phyloP scores from a whole-genome alignment of 2,888 invertebrate genomes.

The Leucophora obtusa region DNA sequence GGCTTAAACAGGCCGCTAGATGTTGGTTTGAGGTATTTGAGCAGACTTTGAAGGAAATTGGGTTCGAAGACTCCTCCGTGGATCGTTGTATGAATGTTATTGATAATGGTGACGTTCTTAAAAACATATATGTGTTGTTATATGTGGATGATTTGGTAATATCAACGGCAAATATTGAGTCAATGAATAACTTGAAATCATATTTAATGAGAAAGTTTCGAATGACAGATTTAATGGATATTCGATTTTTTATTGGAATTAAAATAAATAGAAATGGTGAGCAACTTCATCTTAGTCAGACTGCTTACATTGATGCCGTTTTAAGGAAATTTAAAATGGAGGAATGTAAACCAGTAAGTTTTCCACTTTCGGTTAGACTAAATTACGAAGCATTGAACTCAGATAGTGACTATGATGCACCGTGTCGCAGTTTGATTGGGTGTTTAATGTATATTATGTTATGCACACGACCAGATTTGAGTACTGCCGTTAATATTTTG shows the following conservation, averaged over 20 bases:
- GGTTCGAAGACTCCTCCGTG: constrained; percentile 58
- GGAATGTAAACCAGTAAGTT: constrained; percentile 35
- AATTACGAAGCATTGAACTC: constrained; percentile 49
- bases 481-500: constrained; percentile 45
- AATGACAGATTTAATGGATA: constrained; percentile 58
- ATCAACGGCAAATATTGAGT: constrained; percentile 62
- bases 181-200: constrained; percentile 56
- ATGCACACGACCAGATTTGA: constrained; percentile 52
- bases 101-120: constrained; percentile 61
- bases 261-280: constrained; percentile 48
- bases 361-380: constrained; percentile 33
- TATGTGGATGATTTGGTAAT: constrained; percentile 67
- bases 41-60: constrained; percentile 54
- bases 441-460: constrained; percentile 56
- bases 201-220: constrained; percentile 59
- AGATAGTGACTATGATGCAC: constrained; percentile 42
- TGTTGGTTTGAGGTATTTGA: constrained; percentile 63
- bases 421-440: constrained; percentile 55
- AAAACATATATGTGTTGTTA: constrained; percentile 66
- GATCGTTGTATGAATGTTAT: constrained; percentile 64
- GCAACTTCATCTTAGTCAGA: constrained; percentile 52
- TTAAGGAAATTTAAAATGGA: constrained; percentile 46
- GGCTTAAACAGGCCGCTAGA: too few relatives aligned
- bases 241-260: constrained; percentile 50
- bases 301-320: constrained; percentile 49